phyloP scores from a whole-genome alignment of 2,888 invertebrate genomes.

The Acronicta alni region DNA sequence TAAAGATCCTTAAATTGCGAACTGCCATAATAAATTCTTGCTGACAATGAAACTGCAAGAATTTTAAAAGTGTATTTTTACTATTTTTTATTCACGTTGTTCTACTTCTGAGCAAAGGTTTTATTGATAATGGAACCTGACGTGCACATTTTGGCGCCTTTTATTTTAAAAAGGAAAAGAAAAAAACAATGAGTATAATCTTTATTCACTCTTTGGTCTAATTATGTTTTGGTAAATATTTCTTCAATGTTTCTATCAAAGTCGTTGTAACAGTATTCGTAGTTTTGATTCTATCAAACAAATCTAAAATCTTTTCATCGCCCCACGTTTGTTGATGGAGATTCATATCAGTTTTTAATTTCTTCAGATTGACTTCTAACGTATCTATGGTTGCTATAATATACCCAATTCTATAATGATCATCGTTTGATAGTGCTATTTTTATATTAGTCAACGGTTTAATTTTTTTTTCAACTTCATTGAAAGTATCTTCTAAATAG shows the following conservation, averaged over 20 bases:
- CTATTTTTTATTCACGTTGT: too few relatives aligned
- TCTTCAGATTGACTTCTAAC: slow-evolving; percentile 60
- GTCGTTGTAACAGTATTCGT: slow-evolving; percentile 54
- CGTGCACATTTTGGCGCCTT: background rate
- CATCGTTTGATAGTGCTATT: slow-evolving; percentile 46
- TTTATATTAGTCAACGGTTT: slow-evolving; percentile 55
- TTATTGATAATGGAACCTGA: too few relatives aligned
- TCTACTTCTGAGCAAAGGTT: too few relatives aligned
- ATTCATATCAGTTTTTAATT: slow-evolving; percentile 59
- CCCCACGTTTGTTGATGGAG: slow-evolving; percentile 54
- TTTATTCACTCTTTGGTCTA: slow-evolving; percentile 5
- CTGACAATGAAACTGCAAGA: too few relatives aligned
- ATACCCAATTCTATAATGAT: slow-evolving; percentile 67
- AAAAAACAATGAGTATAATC: background rate
- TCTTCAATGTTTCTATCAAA: slow-evolving; percentile 56
- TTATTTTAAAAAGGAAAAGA: background rate
- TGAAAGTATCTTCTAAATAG: slow-evolving; percentile 61
- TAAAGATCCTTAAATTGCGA: too few relatives aligned
- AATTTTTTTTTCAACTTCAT: slow-evolving; percentile 61
- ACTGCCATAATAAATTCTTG: too few relatives aligned
- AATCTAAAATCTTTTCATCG: slow-evolving; percentile 60
- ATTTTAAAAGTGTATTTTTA: too few relatives aligned
- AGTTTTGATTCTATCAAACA: slow-evolving; percentile 65
- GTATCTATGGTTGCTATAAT: slow-evolving; percentile 70
- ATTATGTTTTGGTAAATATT: slow-evolving; percentile 30